phyloP scores from a whole-genome alignment of 2,888 invertebrate genomes.

The Apodemia mormo region DNA sequence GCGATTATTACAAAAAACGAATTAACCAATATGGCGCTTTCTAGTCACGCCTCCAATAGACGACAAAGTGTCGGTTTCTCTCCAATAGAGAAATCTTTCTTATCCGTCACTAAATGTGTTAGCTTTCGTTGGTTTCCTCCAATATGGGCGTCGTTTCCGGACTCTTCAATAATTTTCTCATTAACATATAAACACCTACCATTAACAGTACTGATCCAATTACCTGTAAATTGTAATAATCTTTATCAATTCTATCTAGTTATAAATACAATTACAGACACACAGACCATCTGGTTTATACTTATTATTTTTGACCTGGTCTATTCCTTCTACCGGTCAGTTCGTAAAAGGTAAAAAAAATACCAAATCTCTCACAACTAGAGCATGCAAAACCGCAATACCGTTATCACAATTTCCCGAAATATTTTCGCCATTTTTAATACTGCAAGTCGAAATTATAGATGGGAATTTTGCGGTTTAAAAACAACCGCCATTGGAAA shows the following conservation, averaged over 20 bases:
- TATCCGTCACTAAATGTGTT: not conserved
- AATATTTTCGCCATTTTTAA: too few species aligned
- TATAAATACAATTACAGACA: too few species aligned
- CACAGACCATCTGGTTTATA: too few species aligned
- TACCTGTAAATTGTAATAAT: slow-evolving; percentile 44
- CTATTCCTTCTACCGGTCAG: too few species aligned
- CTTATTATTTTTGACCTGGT: too few species aligned
- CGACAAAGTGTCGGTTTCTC: not conserved
- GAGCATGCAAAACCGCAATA: too few species aligned
- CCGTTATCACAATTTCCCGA: too few species aligned
- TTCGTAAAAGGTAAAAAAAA: too few species aligned
- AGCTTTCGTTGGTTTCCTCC: slow-evolving; percentile 16
- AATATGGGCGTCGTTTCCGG: slow-evolving; percentile 55
- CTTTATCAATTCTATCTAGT: not conserved
- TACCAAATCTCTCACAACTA: too few species aligned
- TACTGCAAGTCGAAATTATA: too few species aligned
- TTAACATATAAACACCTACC: slow-evolving; percentile 54
- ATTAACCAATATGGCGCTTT: not conserved
- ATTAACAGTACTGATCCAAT: slow-evolving; percentile 57
- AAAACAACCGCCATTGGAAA: too few species aligned
- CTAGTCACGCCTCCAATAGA: not conserved
- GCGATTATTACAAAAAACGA: not conserved
- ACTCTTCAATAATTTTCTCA: slow-evolving; percentile 51
- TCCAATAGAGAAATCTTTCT: not conserved
- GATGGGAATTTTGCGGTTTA: too few species aligned